These are phyloP conservation scores for Hydrozoanthus tunicans DNA, from an alignment of 64 coral and sea anemone species.

Conservation along the genomic window DNA sequence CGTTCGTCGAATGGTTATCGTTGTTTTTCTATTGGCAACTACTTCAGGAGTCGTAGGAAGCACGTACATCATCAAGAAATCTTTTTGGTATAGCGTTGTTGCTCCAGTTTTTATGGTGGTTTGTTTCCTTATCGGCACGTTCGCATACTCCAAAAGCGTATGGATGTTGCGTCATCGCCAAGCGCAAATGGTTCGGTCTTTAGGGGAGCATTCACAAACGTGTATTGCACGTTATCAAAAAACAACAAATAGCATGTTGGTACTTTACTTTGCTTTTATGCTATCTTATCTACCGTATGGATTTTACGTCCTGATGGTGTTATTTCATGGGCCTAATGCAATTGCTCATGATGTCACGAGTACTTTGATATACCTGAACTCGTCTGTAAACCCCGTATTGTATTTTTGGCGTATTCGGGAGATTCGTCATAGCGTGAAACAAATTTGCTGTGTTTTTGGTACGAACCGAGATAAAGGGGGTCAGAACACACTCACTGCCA, in stretches of 20 bases:
- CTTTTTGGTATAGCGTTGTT: neutral
- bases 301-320: slow-evolving; percentile 18
- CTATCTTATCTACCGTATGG: slow-evolving; percentile 30
- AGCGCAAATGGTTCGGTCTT: neutral
- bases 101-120: neutral
- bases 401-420: slow-evolving; percentile 46
- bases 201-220: neutral
- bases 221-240: neutral
- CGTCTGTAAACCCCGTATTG: slow-evolving; percentile 13
- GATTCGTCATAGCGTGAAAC: neutral
- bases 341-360: slow-evolving; percentile 44
- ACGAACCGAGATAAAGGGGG: neutral
- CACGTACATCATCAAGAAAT: slow-evolving; percentile 14
- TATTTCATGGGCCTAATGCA: neutral
- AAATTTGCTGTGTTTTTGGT: neutral
- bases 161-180: neutral
- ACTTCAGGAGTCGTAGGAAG: neutral
- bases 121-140: slow-evolving; percentile 27
- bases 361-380: slow-evolving; percentile 33
- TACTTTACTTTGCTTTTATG: slow-evolving; percentile 19
- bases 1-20: neutral
- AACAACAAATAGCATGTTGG: slow-evolving; percentile 18
- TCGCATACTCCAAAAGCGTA: slow-evolving; percentile 3
- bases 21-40: neutral
- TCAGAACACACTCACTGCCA: neutral